Conservation (phyloP, 2,888 invertebrate genomes). For the Stenotaenia linearis region DNA sequence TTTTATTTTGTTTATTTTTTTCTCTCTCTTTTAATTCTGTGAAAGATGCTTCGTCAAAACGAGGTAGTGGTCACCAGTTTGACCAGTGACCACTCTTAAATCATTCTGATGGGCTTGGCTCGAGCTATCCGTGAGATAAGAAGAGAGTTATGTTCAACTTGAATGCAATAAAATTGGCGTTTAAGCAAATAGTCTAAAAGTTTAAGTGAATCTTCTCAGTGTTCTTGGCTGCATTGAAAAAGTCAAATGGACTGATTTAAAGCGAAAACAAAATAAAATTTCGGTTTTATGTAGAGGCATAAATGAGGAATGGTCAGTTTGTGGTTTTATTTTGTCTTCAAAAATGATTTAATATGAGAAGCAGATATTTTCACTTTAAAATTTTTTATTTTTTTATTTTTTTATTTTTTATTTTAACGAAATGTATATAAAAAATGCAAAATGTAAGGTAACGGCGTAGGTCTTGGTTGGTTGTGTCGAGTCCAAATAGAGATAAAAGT, state of each 20-base stretch:
- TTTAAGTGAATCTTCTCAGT: conserved; percentile 31
- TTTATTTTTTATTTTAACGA: background rate
- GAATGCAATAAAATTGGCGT: conserved; percentile 33
- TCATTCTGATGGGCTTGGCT: conserved; percentile 5
- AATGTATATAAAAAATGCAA: background rate
- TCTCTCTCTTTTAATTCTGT: background rate
- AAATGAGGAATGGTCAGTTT: background rate
- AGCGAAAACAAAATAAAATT: background rate
- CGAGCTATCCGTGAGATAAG: conserved; percentile 27
- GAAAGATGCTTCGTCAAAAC: conserved; percentile 16
- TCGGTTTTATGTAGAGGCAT: background rate
- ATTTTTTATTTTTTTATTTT: too few relatives aligned
- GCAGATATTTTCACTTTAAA: background rate
- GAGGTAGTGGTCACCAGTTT: conserved; percentile 26
- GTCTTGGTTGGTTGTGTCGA: conserved; percentile 1
- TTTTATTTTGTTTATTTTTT: background rate
- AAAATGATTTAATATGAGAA: background rate
- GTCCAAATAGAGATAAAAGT: conserved; percentile 23
- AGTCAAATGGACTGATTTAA: conserved; percentile 4
- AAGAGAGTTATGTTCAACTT: conserved; percentile 32
- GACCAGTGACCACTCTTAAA: conserved; percentile 27
- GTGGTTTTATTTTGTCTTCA: background rate
- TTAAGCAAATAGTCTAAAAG: conserved; percentile 32
- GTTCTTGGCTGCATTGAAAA: background rate
- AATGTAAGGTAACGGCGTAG: background rate